Conservation (phyloP, 2,113 vertebrate genomes). For the Campylomormyrus numenius region DNA sequence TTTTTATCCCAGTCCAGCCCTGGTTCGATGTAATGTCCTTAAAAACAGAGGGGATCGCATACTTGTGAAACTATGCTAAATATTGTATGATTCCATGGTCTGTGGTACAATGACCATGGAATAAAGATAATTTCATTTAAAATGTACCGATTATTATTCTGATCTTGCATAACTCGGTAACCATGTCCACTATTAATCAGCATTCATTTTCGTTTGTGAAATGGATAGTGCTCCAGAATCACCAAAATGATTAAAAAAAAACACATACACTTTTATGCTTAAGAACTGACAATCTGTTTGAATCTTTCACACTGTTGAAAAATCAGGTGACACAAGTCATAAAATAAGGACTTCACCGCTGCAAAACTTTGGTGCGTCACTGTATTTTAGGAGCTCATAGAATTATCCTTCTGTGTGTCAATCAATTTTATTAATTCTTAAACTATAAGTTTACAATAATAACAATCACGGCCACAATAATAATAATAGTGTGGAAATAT, state of each 20-base stretch:
- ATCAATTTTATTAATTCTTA: slow-evolving; percentile 31
- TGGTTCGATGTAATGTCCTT: not conserved
- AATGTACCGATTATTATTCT: slow-evolving; percentile 50
- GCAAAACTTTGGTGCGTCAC: slow-evolving; percentile 8
- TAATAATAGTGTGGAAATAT: slow-evolving; percentile 6
- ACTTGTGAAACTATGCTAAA: slow-evolving; percentile 10
- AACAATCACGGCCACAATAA: slow-evolving; percentile 13
- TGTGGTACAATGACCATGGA: slow-evolving; percentile 58
- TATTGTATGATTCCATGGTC: slow-evolving; percentile 32
- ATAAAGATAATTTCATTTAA: slow-evolving; percentile 45
- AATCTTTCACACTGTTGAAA: not conserved
- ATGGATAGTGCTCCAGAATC: slow-evolving; percentile 4
- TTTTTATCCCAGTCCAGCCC: not conserved
- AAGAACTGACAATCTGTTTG: not conserved
- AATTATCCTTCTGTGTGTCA: slow-evolving; percentile 18
- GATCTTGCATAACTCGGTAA: slow-evolving; percentile 46
- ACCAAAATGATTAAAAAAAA: not conserved
- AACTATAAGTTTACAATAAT: slow-evolving; percentile 28
- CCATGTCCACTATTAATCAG: slow-evolving; percentile 39
- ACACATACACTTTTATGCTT: slow-evolving; percentile 6
- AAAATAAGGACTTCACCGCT: slow-evolving; percentile 24
- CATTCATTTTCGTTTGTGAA: slow-evolving; percentile 21
- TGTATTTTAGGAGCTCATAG: not conserved
- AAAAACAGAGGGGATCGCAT: not conserved
- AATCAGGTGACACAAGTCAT: not conserved